Evolutionary conservation across 2,797 vertebrate species (phyloP), one percentile per base, ranked within the genome.

Genomic region (Gambelia wislizenii): DNA sequence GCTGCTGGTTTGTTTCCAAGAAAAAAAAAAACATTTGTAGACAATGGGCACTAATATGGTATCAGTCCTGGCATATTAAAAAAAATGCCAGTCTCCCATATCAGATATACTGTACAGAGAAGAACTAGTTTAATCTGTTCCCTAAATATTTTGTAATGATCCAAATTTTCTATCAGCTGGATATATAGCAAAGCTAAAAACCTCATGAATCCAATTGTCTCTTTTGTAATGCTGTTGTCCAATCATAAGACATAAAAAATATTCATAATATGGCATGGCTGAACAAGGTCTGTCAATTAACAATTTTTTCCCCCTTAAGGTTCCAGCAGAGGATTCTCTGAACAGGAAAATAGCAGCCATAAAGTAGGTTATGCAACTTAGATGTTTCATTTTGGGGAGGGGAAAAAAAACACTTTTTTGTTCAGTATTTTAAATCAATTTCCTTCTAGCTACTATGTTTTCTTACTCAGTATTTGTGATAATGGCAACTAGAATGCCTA

Each of bases 301-400:
- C 86, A 3, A 18, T 9, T 67, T 64, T 54, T 75, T 69, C 77
- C 44, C 42, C 89, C 78, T 91, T 86, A 96, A 99, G 99, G 97
- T 98, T 94, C 97, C 98, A 94, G 98, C 98, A 90, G 99, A 99
- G 81, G 97, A 97, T 1, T 94, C 96, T 42, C 90, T 98, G 92
- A 97, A 98, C 79, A 98, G 97, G 82, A 99, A 97, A 95, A 93
- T 98, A 25, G 98, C 98, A 12, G 96, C 97, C 1, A 99, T 99
- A 90, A 98, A 98, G 98, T 98, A 97, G 92, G 97, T 97, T 88
- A 84, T 91, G 1, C n/a, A 78, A 91, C 36, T 92, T 87, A 59
- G 2, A 0, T 89, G 4, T 76, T 64, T 84, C 49, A 52, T 54
- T 69, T 54, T 54, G 47, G 30, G 36, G 49, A 36, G 22, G 64